Conservation (phyloP, 2,888 invertebrate species). For the Leptothorax acervorum region DNA sequence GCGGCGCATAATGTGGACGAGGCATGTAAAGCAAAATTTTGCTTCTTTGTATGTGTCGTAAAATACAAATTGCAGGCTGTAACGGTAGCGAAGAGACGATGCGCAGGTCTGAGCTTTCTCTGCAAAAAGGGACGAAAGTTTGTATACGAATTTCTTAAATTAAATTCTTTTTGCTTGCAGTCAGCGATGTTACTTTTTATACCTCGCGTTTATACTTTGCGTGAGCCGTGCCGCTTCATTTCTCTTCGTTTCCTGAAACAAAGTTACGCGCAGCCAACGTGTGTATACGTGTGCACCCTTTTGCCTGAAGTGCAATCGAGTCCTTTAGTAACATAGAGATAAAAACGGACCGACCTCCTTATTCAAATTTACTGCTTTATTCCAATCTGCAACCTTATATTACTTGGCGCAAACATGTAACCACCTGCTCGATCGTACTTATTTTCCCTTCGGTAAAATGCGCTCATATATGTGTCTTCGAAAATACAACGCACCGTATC, state of each 20-base stretch:
- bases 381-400: not conserved
- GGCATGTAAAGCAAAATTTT: slow-evolving; percentile 25
- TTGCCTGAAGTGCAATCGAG: not conserved
- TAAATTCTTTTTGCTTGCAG: slow-evolving; percentile 23
- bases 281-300: not conserved
- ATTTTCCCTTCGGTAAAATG: not conserved
- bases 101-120: slow-evolving; percentile 16
- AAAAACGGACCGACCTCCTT: not conserved
- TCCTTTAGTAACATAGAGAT: not conserved
- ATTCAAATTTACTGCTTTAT: slow-evolving; percentile 21
- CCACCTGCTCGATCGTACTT: slow-evolving; percentile 4
- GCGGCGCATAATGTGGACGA: not conserved
- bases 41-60: not conserved
- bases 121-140: slow-evolving; percentile 16
- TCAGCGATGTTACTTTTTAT: slow-evolving; percentile 25
- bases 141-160: slow-evolving; percentile 50
- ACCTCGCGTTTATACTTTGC: not conserved
- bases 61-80: slow-evolving; percentile 28
- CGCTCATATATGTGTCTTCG: not conserved
- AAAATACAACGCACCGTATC: not conserved
- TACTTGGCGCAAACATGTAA: not conserved
- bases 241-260: slow-evolving; percentile 12
- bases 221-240: slow-evolving; percentile 2
- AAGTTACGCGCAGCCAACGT: slow-evolving; percentile 9
- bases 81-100: not conserved